Evolutionary conservation across 2,888 invertebrate genomes (phyloP).

Genomic region (Clunio marinus): DNA sequence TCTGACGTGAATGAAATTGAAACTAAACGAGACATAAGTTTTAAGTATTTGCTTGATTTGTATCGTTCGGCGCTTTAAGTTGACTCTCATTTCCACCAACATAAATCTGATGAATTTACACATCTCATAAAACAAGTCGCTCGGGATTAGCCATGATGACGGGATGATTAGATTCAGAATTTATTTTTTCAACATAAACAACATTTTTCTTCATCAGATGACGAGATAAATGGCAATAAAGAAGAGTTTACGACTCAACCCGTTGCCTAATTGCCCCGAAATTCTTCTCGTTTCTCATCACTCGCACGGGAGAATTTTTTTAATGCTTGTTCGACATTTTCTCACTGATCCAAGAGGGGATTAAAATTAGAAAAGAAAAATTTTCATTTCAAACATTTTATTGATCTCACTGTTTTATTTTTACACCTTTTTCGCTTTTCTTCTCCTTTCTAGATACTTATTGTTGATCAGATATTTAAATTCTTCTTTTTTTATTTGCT

Average conservation of each 20-base stretch:
- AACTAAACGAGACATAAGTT: too few species aligned
- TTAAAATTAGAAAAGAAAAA: constrained; percentile 22
- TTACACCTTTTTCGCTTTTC: constrained; percentile 23
- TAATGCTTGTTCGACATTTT: not conserved
- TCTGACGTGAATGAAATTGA: too few species aligned
- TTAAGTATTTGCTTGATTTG: too few species aligned
- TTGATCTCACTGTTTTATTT: constrained; percentile 36
- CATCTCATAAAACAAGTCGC: too few species aligned
- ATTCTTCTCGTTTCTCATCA: constrained; percentile 4
- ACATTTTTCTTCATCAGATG: not conserved
- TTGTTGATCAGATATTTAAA: too few species aligned
- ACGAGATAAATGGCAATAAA: constrained; percentile 25
- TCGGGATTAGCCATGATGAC: constrained; percentile 26
- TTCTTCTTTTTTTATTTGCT: constrained; percentile 8
- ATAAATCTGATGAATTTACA: too few species aligned
- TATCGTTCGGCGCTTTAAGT: too few species aligned
- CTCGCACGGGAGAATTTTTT: not conserved
- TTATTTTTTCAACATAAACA: not conserved
- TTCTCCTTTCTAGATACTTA: not conserved
- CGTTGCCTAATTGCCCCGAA: constrained; percentile 33
- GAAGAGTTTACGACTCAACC: constrained; percentile 25
- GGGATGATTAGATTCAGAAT: constrained; percentile 25
- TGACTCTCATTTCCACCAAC: too few species aligned
- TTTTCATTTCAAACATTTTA: constrained; percentile 22
- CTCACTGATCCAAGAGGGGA: not conserved